Evolutionary conservation across 2,113 vertebrate species (phyloP), one percentile per base, ranked within the genome.

Genomic region (Odontophorus gujanensis): DNA sequence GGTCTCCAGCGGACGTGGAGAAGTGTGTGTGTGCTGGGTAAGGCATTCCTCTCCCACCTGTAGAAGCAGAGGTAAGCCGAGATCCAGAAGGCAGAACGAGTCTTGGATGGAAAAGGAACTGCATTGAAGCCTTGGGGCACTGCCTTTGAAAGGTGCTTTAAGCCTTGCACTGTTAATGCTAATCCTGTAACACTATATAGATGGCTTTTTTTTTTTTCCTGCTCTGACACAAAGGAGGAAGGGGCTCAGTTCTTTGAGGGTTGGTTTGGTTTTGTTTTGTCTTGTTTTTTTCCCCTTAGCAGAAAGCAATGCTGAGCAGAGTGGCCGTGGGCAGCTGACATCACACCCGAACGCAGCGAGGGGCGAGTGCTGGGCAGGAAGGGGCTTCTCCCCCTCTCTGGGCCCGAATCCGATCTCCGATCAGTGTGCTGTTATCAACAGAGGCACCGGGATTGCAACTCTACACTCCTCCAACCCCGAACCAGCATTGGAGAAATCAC

Each of bases 171-270:
- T 82, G 48, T 74, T 89, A 97, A 99, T 99, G 98, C 98, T 99
- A 99, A 99, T 99, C 97, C 96, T 97, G 99, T 98, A 99, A 99
- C 97, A 88, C 95, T 98, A 99, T 96, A 97, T 97, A 92, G 85
- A 93, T 90, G 96, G 72, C 81, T 96, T 36, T 87, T 91, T 86
- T 86, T 91, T 95, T 95, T 71, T 91, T 95, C 95, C 72, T n/a
- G 20, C 87, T 12, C 71, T 89, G 15, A 28, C 87, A 96, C 94
- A 97, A 97, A 97, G 96, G 90, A 97, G 96, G 95, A 97, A 97
- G 95, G 95, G 97, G 84, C 96, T 96, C 92, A 65, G 3, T 93
- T 95, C 90, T 96, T 96, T 85, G 87, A 96, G 95, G 42, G 36
- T 87, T 89, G 87, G 40, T 40, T 40, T 40, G 40, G 40, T 40